These are phyloP conservation scores for Phorcus lineatus DNA, from an alignment of 2,888 invertebrate genomes.

Conservation along the genomic window DNA sequence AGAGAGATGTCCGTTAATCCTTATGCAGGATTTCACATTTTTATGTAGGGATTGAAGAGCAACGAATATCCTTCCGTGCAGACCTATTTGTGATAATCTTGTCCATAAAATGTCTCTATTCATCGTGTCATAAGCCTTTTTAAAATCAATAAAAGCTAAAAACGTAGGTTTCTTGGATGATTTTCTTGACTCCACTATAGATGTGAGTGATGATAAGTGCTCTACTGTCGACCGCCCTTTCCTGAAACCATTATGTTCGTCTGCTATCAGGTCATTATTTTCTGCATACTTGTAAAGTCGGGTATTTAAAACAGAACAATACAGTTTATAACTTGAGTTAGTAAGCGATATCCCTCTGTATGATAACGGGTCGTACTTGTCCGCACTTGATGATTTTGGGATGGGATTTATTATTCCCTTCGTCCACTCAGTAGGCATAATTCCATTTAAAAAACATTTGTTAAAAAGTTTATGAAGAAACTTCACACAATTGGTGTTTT, in stretches of 20 bases:
- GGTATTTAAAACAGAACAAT: constrained; percentile 35
- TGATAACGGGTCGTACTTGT: constrained; percentile 25
- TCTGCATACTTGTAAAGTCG: constrained; percentile 28
- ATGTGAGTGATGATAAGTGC: constrained; percentile 28
- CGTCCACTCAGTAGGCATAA: constrained; percentile 29
- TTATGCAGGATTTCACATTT: constrained; percentile 11
- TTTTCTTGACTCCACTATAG: background rate
- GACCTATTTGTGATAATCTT: background rate
- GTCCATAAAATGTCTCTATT: background rate
- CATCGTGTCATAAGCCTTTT: background rate
- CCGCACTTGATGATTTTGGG: constrained; percentile 32
- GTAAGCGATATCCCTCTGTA: constrained; percentile 36
- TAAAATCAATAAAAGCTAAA: constrained; percentile 6
- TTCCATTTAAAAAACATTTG: constrained; percentile 32
- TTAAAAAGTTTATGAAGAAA: constrained; percentile 30
- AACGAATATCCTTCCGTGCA: background rate
- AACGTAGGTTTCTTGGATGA: background rate
- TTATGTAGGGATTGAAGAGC: constrained; percentile 1
- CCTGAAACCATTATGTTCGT: constrained; percentile 39
- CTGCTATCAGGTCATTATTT: constrained; percentile 19
- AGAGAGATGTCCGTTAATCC: background rate
- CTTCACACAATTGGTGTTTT: background rate
- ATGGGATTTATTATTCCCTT: constrained; percentile 32
- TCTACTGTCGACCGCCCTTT: constrained; percentile 32
- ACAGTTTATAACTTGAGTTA: constrained; percentile 35